Evolutionary conservation across 1,140 invertebrate species (phyloP), one percentile per base, ranked within the genome.

Genomic region (Tetranychus urticae): DNA sequence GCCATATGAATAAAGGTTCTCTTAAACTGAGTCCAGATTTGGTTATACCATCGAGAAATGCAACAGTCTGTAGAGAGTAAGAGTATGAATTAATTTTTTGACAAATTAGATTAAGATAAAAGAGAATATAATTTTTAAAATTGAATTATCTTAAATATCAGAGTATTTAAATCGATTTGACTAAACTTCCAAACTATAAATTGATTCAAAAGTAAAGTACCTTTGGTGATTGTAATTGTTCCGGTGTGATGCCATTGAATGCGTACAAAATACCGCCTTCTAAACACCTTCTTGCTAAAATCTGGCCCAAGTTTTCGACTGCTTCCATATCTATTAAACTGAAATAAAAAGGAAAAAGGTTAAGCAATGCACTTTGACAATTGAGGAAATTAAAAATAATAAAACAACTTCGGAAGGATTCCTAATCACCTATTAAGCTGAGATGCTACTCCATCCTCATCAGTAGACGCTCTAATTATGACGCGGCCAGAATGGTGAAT

Each of bases 181-280:
- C n/a, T n/a, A n/a, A n/a, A n/a, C n/a, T n/a, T n/a, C n/a, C n/a
- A n/a, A n/a, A 42, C 39, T 42, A 10, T 10, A 6, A 6, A 42
- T 42, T 42, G 39, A 6, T 42, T 23, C 23, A 23, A 23, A 23
- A 23, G 39, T 10, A 6, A 42, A 42, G 10, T 58, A 60, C 46
- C 35, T 62, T 62, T 14, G 7, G 42, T 39, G 52, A 50, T 34
- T 23, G 14, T n/a, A 52, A 3, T 14, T 62, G 35, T 42, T 62
- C 56, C 3, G 6, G n/a, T 23, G 7, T 37, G 5, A 45, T 10
- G 36, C 58, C 59, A 42, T 10, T 31, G 12, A 36, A 33, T 5
- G 60, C 62, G 36, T 56, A 61, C 31, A 57, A 55, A 52, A 63
- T 58, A n/a, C 64, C 64, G 39, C n/a, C 50, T 36, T 65, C 61